A percentile compares a stretch with the other conserved stretches of the same genome.
These are phyloP conservation scores for Lasiurus cinereus DNA, from an alignment of 2,113 vertebrate species.

Conservation along the genomic window DNA sequence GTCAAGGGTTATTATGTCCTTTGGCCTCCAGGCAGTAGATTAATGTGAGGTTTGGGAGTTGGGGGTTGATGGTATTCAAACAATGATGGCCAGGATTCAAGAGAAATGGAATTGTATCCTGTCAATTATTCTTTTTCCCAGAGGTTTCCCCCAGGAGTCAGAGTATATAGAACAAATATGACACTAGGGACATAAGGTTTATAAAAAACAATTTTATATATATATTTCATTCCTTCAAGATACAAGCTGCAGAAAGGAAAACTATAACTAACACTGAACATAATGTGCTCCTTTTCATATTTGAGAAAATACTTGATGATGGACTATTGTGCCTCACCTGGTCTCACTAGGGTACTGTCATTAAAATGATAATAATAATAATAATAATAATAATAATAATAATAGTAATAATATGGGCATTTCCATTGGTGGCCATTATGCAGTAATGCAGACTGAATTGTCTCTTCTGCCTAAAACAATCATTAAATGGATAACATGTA, in stretches of 20 bases:
- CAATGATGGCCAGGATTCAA: background rate
- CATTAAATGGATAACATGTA: background rate
- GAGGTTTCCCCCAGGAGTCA: background rate
- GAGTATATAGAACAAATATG: background rate
- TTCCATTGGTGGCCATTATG: background rate
- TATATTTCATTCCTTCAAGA: background rate
- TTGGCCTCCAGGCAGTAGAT: constrained; percentile 85
- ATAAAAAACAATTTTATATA: background rate
- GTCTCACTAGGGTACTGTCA: background rate
- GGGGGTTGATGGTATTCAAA: background rate
- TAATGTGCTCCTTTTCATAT: background rate
- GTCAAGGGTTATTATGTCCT: constrained; percentile 80
- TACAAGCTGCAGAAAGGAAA: background rate
- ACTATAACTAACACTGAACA: background rate
- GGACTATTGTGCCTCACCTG: background rate
- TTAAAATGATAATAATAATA: background rate
- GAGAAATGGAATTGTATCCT: background rate
- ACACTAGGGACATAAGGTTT: background rate
- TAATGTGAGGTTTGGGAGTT: background rate
- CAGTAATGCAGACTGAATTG: background rate
- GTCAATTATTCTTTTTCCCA: background rate
- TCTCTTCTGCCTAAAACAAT: background rate
- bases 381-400: background rate
- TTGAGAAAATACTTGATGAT: background rate
- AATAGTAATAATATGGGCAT: background rate